Base-by-base conservation (phyloP, 2,113 vertebrate species). In the Passer domesticus region DNA sequence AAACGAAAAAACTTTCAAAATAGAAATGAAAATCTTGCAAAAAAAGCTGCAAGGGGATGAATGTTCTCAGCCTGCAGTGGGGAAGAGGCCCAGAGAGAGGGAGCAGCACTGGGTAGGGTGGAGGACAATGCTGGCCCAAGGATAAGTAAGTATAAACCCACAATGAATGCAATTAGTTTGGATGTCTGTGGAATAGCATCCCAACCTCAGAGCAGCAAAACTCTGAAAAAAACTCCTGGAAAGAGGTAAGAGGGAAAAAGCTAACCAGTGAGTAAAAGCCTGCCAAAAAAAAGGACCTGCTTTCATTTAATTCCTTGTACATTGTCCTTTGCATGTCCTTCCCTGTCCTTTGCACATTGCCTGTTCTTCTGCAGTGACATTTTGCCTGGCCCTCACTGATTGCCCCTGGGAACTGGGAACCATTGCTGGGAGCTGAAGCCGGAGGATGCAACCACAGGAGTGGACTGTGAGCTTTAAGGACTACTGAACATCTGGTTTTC, bases 91-190 rank as follows among this genome's bases (percentile, higher is more conserved):
- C 31, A 33, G 49, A 86, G 76, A 35, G 46, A 85, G 82, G 31
- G 39, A 90, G 68, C 59, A 88, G 27, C 3, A 1, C 50, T 59
- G 76, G 35, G 30, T 43, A 74, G 68, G 55, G 16, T 22, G 68
- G 73, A 89, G 73, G 76, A 95, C 89, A 96, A 60, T 81, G 90
- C 76, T 96, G 89, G 73, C 89, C 89, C 60, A 81, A 58, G 43
- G 83, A 92, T 82, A 94, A 92, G 7, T 53, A 83, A 93, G 56
- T 46, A 74, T 20, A 89, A 92, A 83, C 9, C 17, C 2, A 0
- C 47, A 56, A 83, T 8, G 2, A 92, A 81, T 30, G 33, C 50
- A 81, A n/a, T 63, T 73, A 47, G 52, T 55, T 35, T 83, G 83
- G 35, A 63, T 83, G 76, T 53, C 59, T 70, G 73, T 86, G 67